Evolutionary conservation across 2,888 invertebrate species (phyloP).

Genomic region (Erebia ligea): DNA sequence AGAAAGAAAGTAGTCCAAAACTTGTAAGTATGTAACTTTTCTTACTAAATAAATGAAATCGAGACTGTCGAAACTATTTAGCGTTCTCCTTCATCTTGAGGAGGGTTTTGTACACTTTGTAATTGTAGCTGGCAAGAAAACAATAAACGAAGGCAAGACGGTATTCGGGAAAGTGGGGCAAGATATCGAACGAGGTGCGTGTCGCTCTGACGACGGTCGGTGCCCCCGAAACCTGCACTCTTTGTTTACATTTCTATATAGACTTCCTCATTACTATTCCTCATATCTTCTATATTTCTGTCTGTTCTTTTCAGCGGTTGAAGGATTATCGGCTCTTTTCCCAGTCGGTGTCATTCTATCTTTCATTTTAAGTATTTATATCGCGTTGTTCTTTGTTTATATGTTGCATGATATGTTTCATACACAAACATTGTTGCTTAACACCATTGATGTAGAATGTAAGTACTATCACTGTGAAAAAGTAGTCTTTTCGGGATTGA

Average conservation of each 20-base stretch:
- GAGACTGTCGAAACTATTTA: conserved; percentile 14
- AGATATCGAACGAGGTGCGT: conserved; percentile 46
- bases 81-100: conserved; percentile 13
- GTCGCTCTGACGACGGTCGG: conserved; percentile 41
- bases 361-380: too few species aligned
- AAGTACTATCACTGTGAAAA: too few species aligned
- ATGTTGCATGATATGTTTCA: too few species aligned
- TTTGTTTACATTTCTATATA: conserved; percentile 14
- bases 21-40: background rate
- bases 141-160: conserved; percentile 27
- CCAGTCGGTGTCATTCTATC: too few species aligned
- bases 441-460: too few species aligned
- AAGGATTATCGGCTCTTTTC: too few species aligned
- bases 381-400: too few species aligned
- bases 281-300: background rate
- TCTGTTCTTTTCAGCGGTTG: too few species aligned
- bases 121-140: conserved; percentile 32
- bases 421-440: too few species aligned
- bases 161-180: conserved; percentile 46
- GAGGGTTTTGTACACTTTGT: conserved; percentile 20
- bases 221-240: conserved; percentile 42
- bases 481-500: too few species aligned
- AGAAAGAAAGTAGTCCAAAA: background rate
- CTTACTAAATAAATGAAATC: conserved; percentile 6
- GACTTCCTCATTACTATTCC: background rate